Percentiles rank a stretch among this genome's conserved stretches.
phyloP scores from a whole-genome alignment of 2,888 invertebrate species.

The Andricus curvator region DNA sequence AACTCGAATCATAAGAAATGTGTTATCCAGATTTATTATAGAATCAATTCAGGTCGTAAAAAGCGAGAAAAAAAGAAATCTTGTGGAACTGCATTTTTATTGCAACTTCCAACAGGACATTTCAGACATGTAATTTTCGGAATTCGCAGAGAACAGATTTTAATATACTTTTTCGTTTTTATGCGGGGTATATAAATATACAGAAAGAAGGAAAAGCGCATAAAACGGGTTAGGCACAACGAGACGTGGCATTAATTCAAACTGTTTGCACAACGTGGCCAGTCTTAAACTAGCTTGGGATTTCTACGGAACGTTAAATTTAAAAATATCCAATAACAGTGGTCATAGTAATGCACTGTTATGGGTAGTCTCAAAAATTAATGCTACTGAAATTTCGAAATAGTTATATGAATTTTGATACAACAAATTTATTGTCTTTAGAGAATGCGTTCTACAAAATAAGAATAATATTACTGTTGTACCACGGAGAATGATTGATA shows the following conservation, averaged over 20 bases:
- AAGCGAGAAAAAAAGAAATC: not conserved
- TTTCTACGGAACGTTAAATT: not conserved
- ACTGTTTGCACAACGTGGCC: slow-evolving; percentile 57
- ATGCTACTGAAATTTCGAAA: not conserved
- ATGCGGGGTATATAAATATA: slow-evolving; percentile 59
- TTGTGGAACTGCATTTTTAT: not conserved
- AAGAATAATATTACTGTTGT: not conserved
- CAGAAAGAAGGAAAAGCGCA: slow-evolving; percentile 60
- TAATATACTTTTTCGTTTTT: not conserved
- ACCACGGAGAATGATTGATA: slow-evolving; percentile 22
- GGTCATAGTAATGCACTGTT: not conserved
- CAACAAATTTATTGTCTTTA: too few species aligned
- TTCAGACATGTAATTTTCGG: not conserved
- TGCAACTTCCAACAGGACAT: not conserved
- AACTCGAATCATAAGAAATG: not conserved
- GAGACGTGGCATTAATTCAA: slow-evolving; percentile 64
- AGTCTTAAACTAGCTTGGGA: slow-evolving; percentile 37
- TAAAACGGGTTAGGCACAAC: slow-evolving; percentile 62
- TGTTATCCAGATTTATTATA: not conserved
- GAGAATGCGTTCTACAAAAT: not conserved
- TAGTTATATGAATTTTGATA: not conserved
- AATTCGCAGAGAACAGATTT: not conserved
- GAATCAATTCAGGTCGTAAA: not conserved
- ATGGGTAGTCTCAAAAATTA: not conserved
- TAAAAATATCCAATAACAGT: slow-evolving; percentile 2